These are phyloP conservation scores for Caradrina kadenii DNA, from an alignment of 2,888 invertebrate genomes.

Conservation along the genomic window DNA sequence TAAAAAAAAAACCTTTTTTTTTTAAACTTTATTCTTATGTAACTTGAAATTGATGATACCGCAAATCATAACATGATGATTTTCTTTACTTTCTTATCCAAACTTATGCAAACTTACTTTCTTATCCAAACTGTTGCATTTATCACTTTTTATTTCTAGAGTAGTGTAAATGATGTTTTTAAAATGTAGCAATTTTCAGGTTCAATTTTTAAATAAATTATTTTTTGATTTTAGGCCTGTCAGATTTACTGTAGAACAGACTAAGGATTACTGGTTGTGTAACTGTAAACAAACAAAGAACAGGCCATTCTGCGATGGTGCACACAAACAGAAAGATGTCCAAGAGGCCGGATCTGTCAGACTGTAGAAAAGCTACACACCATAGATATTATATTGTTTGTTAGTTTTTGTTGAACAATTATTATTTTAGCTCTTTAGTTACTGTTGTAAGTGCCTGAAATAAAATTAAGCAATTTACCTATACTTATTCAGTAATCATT, in stretches of 20 bases:
- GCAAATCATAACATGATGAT: too few relatives aligned
- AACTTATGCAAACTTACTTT: too few relatives aligned
- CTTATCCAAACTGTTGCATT: too few relatives aligned
- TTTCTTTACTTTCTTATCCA: too few relatives aligned
- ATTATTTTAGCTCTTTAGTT: slow-evolving; percentile 26
- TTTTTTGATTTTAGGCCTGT: slow-evolving; percentile 91
- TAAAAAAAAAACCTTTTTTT: too few relatives aligned
- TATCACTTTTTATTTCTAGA: too few relatives aligned
- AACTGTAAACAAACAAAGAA: slow-evolving; percentile 98
- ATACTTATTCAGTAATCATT: neutral
- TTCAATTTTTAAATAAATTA: neutral
- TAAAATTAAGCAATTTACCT: slow-evolving; percentile 12
- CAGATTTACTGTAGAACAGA: slow-evolving; percentile 95
- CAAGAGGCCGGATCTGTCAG: slow-evolving; percentile 90
- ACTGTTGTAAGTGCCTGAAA: slow-evolving; percentile 35
- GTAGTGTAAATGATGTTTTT: neutral
- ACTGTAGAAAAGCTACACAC: slow-evolving; percentile 63
- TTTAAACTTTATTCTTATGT: too few relatives aligned
- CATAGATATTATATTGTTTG: neutral
- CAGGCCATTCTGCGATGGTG: slow-evolving; percentile 99
- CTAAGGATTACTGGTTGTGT: slow-evolving; percentile 98
- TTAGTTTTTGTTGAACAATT: slow-evolving; percentile 27
- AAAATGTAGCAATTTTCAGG: neutral
- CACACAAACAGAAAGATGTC: slow-evolving; percentile 94
- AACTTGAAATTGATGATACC: too few relatives aligned